A percentile compares a stretch with the other conserved stretches of the same genome.
Evolutionary conservation across 1,140 invertebrate species (phyloP).

Genomic region (Megalopta genalis): DNA sequence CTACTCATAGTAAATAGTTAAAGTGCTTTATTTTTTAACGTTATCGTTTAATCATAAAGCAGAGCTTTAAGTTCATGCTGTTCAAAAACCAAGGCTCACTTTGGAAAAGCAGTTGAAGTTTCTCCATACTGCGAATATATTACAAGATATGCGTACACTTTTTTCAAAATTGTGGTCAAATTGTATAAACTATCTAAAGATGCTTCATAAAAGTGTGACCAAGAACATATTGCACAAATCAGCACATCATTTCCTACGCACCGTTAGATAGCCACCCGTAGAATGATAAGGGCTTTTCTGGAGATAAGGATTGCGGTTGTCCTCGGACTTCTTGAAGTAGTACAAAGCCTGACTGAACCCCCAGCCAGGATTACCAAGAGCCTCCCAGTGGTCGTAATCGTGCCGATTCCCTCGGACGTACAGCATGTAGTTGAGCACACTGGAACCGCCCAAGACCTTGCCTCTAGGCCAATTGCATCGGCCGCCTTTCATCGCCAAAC

Average conservation of each 20-base stretch:
- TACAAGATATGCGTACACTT: too few species aligned
- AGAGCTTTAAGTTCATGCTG: too few species aligned
- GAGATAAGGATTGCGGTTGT: slow-evolving; percentile 91
- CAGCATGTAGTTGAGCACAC: slow-evolving; percentile 96
- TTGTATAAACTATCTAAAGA: too few species aligned
- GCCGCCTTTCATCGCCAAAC: slow-evolving; percentile 86
- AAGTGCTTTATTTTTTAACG: too few species aligned
- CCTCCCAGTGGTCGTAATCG: slow-evolving; percentile 96
- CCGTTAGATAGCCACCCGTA: slow-evolving; percentile 88
- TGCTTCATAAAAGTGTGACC: too few species aligned
- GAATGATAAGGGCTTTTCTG: slow-evolving; percentile 86
- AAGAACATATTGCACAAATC: too few species aligned
- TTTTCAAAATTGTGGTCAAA: too few species aligned
- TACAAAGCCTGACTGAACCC: slow-evolving; percentile 91
- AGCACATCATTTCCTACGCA: slow-evolving; percentile 64
- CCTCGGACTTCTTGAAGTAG: slow-evolving; percentile 95
- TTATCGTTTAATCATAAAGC: too few species aligned
- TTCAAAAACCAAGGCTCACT: too few species aligned
- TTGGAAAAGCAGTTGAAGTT: too few species aligned
- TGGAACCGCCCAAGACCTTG: slow-evolving; percentile 93
- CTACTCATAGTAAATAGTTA: too few species aligned
- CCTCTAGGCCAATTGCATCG: slow-evolving; percentile 92
- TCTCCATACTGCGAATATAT: too few species aligned
- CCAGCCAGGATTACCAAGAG: slow-evolving; percentile 93
- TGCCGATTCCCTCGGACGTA: slow-evolving; percentile 91